Percentiles rank a stretch among this genome's conserved stretches.
These are phyloP conservation scores for Chloroclysta siterata DNA, from an alignment of 2,888 invertebrate genomes.

Conservation along the genomic window DNA sequence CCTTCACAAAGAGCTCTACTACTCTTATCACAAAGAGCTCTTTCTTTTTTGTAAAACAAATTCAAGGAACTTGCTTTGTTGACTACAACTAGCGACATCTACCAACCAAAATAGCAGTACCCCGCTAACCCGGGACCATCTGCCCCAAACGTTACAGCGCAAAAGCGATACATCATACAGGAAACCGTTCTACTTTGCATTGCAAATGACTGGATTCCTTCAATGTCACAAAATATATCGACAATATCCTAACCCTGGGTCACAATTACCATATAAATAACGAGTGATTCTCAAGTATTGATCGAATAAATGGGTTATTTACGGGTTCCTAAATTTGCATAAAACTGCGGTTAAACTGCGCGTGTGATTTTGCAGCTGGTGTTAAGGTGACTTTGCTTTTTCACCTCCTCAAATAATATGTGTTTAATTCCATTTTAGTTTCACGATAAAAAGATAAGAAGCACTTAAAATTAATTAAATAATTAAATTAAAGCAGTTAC, in stretches of 20 bases:
- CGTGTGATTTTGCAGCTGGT: conserved; percentile 51
- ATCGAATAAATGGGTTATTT: conserved; percentile 63
- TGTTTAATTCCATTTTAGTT: background rate
- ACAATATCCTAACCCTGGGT: conserved; percentile 58
- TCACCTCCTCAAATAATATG: conserved; percentile 7
- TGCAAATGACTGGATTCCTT: conserved; percentile 75
- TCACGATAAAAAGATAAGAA: conserved; percentile 9
- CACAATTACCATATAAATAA: conserved; percentile 81
- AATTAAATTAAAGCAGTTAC: conserved; percentile 6
- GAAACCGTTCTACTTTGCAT: conserved; percentile 72
- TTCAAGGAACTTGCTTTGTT: too few species aligned
- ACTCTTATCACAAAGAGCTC: too few species aligned
- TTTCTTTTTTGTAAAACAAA: too few species aligned
- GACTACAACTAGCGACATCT: conserved; percentile 31
- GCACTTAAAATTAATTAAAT: conserved; percentile 4
- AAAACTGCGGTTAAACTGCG: conserved; percentile 42
- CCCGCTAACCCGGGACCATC: conserved; percentile 49
- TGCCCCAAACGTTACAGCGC: conserved; percentile 62
- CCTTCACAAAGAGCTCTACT: too few species aligned
- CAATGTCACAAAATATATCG: conserved; percentile 62
- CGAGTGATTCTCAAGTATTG: conserved; percentile 77
- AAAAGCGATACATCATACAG: conserved; percentile 46
- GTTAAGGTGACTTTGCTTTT: conserved; percentile 42
- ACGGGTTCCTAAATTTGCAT: conserved; percentile 54
- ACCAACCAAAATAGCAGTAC: conserved; percentile 2